Evolutionary conservation across 2,113 vertebrate species (phyloP).

Genomic region (Colaptes auratus): DNA sequence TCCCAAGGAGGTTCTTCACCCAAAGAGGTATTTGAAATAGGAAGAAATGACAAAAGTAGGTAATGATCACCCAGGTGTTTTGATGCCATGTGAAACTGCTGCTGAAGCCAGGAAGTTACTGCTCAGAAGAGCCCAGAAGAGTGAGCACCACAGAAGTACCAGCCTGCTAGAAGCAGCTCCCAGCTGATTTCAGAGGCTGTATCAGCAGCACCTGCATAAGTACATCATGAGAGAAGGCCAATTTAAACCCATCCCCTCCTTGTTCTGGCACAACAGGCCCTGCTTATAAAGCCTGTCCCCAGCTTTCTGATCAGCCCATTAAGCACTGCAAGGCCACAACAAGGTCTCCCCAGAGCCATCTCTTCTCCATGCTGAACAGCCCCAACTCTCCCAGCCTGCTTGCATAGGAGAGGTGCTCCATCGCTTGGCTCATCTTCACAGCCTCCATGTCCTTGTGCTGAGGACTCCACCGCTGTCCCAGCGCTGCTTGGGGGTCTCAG

Average conservation of each 20-base stretch:
- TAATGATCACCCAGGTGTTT: neutral
- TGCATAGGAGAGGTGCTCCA: too few species aligned
- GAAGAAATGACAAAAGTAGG: neutral
- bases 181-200: neutral
- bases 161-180: neutral
- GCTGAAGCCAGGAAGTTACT: neutral
- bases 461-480: too few species aligned
- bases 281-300: too few species aligned
- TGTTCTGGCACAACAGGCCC: too few species aligned
- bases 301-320: too few species aligned
- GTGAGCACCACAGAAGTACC: neutral
- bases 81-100: neutral
- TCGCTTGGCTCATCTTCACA: too few species aligned
- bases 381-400: too few species aligned
- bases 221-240: neutral
- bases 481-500: too few species aligned
- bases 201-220: neutral
- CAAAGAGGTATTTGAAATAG: neutral
- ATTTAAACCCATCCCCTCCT: neutral
- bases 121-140: neutral
- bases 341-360: too few species aligned
- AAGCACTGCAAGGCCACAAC: too few species aligned
- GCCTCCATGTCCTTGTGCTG: too few species aligned
- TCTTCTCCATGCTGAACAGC: too few species aligned
- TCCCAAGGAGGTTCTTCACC: neutral